Evolutionary conservation across 2,888 invertebrate genomes (phyloP).

Genomic region (Leucoma salicis): DNA sequence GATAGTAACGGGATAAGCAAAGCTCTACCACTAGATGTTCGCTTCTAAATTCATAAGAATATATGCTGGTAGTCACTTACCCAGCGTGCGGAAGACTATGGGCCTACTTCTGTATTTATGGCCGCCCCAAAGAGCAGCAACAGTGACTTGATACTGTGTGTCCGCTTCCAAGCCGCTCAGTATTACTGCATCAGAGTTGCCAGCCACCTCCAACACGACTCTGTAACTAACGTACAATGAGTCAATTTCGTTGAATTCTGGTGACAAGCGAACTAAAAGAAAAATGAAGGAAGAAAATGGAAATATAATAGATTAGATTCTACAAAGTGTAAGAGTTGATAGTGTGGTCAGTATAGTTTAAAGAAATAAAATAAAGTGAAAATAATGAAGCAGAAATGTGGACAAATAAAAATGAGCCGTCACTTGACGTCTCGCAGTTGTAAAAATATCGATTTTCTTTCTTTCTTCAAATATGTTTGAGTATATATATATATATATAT

Average conservation of each 20-base stretch:
- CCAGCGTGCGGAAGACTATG: constrained; percentile 94
- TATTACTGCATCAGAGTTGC: constrained; percentile 93
- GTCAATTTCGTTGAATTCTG: constrained; percentile 80
- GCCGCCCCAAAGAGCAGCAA: constrained; percentile 91
- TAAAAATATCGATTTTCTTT: no score
- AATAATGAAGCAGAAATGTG: no score
- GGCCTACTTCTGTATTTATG: constrained; percentile 92
- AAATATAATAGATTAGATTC: constrained; percentile 15
- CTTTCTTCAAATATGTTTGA: no score
- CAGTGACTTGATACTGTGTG: constrained; percentile 93
- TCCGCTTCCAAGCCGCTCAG: constrained; percentile 91
- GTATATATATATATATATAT: no score
- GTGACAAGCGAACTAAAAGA: constrained; percentile 48
- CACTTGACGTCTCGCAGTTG: no score
- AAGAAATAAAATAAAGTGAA: no score
- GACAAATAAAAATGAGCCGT: no score
- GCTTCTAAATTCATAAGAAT: no score
- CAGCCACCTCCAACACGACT: constrained; percentile 95
- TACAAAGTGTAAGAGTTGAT: not conserved
- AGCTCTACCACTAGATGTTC: no score
- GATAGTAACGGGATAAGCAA: no score
- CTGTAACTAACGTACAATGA: constrained; percentile 92
- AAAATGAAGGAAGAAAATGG: constrained; percentile 28
- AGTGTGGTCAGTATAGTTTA: not conserved
- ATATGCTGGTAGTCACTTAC: constrained; percentile 64